A percentile compares a stretch with the other conserved stretches of the same genome.
Evolutionary conservation across 2,113 vertebrate genomes (phyloP).

Genomic region (Phylloscopus trochiloides): DNA sequence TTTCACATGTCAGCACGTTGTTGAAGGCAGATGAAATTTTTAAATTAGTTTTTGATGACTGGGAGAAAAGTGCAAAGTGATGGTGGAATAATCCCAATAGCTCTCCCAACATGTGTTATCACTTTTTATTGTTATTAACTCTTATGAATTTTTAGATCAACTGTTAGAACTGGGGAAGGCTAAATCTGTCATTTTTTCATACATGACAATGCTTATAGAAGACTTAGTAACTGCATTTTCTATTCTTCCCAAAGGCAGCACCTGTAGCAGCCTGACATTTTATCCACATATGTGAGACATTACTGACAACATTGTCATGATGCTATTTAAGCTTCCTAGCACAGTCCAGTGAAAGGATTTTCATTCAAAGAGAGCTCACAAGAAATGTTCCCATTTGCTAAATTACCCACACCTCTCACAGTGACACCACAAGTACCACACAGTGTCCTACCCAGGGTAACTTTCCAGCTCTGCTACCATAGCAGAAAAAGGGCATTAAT

Average conservation of each 20-base stretch:
- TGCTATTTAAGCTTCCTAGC: neutral
- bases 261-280: neutral
- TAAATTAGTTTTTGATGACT: neutral
- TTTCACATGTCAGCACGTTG: neutral
- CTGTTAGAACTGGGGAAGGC: neutral
- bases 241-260: neutral
- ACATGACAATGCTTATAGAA: neutral
- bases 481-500: neutral
- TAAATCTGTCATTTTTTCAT: neutral
- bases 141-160: neutral
- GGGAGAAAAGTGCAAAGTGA: neutral
- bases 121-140: neutral
- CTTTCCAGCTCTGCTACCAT: neutral
- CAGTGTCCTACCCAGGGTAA: neutral
- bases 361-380: neutral
- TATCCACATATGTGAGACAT: neutral
- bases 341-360: neutral
- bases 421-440: neutral
- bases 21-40: neutral
- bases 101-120: neutral
- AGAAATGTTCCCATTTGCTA: neutral
- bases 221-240: neutral
- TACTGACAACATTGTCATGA: neutral
- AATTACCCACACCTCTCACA: fast-evolving
- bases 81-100: neutral